Evolutionary conservation across 2,888 invertebrate genomes (phyloP), one percentile per base, ranked within the genome.

Genomic region (Cheilosia vernalis): DNA sequence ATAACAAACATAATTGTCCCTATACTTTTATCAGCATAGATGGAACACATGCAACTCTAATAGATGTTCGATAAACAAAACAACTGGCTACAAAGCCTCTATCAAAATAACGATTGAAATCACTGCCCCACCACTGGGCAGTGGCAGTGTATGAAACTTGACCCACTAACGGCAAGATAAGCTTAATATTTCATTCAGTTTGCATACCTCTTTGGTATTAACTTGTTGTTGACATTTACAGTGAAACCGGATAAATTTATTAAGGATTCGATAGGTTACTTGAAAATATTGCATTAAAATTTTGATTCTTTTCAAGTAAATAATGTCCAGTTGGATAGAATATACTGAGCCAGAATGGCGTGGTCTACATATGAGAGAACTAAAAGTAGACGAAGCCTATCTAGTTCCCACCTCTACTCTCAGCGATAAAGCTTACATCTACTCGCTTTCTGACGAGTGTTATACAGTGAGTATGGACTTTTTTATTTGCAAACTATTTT

Each of bases 391-490:
- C 89, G 92, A 96, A 91, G 96, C 96, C 0, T 96, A 95, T 88
- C 91, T 94, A 88, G 92, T 92, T 76, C 92, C 93, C 40, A 90
- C 89, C 17, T 92, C 90, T 17, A 88, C 87, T n/a, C 88, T 89
- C 63, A 87, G 88, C 87, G 67, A 90, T 6, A 90, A 90, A 77
- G 92, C 93, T 13, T 94, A 94, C 89, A 92, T 96, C 4, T 96
- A 96, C 89, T 93, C 93, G 24, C 93, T 96, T 0, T 95, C 95
- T 19, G 94, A 95, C 72, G 95, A 96, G 88, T 96, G 96, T 89
- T 93, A 94, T 89, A 93, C 93, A 91, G 96, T 96, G 91, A 93
- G 94, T 60, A 47, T 37, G 6, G 19, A n/a, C 56, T 40, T 30
- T 7, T 30, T 13, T 37, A 19, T 40, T 24, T 30, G 19, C 2